Evolutionary conservation across 2,888 invertebrate species (phyloP), one percentile per base, ranked within the genome.

Genomic region (Sussaba pulchella): DNA sequence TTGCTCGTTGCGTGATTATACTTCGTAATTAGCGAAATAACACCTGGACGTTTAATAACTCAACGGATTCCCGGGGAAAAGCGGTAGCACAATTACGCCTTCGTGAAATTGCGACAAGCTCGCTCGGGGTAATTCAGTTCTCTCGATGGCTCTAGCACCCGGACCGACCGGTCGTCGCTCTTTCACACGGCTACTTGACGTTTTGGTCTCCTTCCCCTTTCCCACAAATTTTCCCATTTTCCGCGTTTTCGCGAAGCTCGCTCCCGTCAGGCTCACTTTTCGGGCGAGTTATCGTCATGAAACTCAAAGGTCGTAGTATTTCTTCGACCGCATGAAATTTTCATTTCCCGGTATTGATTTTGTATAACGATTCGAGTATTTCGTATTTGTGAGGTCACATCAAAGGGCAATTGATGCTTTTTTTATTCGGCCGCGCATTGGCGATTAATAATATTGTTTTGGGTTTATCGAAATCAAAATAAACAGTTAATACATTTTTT

Each of bases 41-140:
- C 84, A 85, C 73, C 77, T 84, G 83, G 72, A 84, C 81, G 82
- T 82, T 84, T 84, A 86, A 86, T 85, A 83, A 87, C 81, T 85
- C 82, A 85, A 59, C 67, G 67, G 78, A 75, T 81, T 76, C 21
- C 64, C 52, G 31, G 54, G 24, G 54, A 61, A 57, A 31, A 17
- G 6, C 6, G 19, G 39, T 8, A 19, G 54, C 36, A 61, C 47
- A 36, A 57, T 57, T 57, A 57, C 43, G 31, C 50, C 5, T 36
- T 31, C 12, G 45, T 45, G 66, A 45, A 57, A 75, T 61, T 59
- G 67, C 67, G 57, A 39, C 52, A 45, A 36, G 59, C 39, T 10
- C 36, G 19, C 57, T 10, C 61, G 61, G 39, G 39, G 24, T 72
- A 72, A 72, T 72, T 82, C 54, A 70, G 73, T 80, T 78, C 72